These are phyloP conservation scores for Pipistrellus pygmaeus DNA, from an alignment of 2,797 vertebrate genomes.

Conservation along the genomic window DNA sequence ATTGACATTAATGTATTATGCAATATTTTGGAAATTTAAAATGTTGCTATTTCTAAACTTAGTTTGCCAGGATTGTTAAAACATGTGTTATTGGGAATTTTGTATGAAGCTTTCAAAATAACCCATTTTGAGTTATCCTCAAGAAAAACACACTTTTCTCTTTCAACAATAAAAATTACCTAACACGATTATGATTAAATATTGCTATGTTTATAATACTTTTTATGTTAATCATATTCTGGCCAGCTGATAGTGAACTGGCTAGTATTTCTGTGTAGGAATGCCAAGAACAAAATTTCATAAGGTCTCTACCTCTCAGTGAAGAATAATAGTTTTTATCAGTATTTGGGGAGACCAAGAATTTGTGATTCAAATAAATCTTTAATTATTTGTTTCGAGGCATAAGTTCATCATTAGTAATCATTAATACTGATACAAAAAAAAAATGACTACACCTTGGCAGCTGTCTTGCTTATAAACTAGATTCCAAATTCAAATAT, in stretches of 20 bases:
- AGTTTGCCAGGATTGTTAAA: slow-evolving; percentile 23
- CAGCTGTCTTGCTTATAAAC: slow-evolving; percentile 16
- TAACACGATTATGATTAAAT: slow-evolving; percentile 26
- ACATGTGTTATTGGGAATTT: slow-evolving; percentile 6
- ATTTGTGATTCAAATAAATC: slow-evolving; percentile 25
- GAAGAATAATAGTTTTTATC: background rate
- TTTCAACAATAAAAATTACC: slow-evolving; percentile 48
- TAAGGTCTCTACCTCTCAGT: slow-evolving; percentile 34
- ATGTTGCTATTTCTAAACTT: slow-evolving; percentile 57
- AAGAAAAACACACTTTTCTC: slow-evolving; percentile 57
- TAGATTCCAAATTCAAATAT: background rate
- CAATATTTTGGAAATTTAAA: slow-evolving; percentile 54
- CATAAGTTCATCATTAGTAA: slow-evolving; percentile 1
- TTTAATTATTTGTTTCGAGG: background rate
- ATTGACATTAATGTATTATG: background rate
- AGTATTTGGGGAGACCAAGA: background rate
- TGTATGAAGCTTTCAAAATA: slow-evolving; percentile 60
- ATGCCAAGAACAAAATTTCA: slow-evolving; percentile 58
- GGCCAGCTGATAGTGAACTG: slow-evolving; percentile 21
- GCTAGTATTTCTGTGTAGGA: background rate
- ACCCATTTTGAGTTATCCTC: slow-evolving; percentile 52
- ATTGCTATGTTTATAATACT: slow-evolving; percentile 30
- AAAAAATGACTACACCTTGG: background rate
- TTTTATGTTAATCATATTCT: slow-evolving; percentile 52
- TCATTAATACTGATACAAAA: slow-evolving; percentile 1